Evolutionary conservation across 2,888 invertebrate genomes (phyloP).

Genomic region (Tridacna gigas): DNA sequence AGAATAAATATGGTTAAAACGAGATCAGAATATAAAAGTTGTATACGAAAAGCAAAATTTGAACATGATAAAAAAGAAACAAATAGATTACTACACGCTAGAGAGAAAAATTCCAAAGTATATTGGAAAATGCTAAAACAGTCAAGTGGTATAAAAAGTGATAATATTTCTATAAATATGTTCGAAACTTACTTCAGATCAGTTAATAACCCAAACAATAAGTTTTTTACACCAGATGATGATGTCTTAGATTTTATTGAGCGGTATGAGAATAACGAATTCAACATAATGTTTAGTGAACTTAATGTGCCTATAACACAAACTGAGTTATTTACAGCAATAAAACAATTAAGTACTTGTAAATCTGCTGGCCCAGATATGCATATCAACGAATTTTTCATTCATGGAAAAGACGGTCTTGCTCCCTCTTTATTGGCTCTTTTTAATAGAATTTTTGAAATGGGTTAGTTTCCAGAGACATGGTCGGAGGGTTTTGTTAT

Average conservation of each 20-base stretch:
- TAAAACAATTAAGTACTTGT: conserved; percentile 17
- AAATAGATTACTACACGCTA: neutral
- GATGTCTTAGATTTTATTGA: conserved; percentile 28
- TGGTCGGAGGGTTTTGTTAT: conserved; percentile 24
- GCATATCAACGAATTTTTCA: conserved; percentile 12
- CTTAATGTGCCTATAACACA: neutral
- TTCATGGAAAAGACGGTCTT: conserved; percentile 1
- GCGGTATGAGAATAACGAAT: conserved; percentile 11
- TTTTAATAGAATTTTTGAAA: conserved; percentile 12
- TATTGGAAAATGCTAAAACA: no score
- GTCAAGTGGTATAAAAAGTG: conserved; percentile 12
- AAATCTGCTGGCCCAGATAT: conserved; percentile 11
- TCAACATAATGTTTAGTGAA: conserved; percentile 18
- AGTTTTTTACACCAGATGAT: conserved; percentile 28
- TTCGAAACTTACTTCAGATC: conserved; percentile 28
- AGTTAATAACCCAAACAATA: conserved; percentile 24
- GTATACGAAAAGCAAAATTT: conserved; percentile 19
- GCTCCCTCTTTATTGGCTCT: neutral
- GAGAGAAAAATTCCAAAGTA: conserved; percentile 21
- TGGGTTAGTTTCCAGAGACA: conserved; percentile 19
- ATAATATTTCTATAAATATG: conserved; percentile 2
- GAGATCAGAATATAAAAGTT: conserved; percentile 25
- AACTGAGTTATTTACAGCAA: neutral
- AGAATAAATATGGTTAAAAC: conserved; percentile 18
- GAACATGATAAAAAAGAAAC: conserved; percentile 31